Conservation (phyloP, 2,113 vertebrate genomes). For the Collichthys lucidus region DNA sequence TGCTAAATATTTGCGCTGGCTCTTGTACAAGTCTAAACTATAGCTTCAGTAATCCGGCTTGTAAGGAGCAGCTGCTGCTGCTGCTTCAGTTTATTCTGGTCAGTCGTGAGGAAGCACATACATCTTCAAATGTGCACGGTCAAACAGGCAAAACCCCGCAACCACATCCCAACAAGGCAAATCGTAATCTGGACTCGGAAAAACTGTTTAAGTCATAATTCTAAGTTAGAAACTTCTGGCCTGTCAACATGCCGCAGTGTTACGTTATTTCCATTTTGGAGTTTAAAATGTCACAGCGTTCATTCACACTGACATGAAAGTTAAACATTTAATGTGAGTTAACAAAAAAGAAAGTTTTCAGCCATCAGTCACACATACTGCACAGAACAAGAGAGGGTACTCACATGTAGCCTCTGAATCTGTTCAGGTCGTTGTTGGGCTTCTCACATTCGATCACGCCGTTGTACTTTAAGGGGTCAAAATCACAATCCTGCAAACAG, state of each 20-base stretch:
- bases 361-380: no score
- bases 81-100: background rate
- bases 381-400: constrained; percentile 71
- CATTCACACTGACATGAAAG: constrained; percentile 16
- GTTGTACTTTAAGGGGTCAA: constrained; percentile 94
- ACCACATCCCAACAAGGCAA: constrained; percentile 41
- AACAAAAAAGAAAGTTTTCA: background rate
- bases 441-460: constrained; percentile 97
- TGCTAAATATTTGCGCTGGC: background rate
- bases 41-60: background rate
- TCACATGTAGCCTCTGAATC: constrained; percentile 97
- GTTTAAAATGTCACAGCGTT: constrained; percentile 2
- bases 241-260: constrained; percentile 49
- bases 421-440: constrained; percentile 96
- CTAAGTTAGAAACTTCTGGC: constrained; percentile 38
- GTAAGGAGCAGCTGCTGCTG: constrained; percentile 5
- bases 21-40: background rate
- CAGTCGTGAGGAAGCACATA: background rate
- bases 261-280: constrained; percentile 50
- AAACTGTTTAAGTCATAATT: constrained; percentile 56
- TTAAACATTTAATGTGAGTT: background rate
- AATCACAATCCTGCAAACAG: constrained; percentile 92
- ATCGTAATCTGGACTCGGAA: constrained; percentile 41
- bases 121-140: background rate
- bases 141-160: constrained; percentile 24